Evolutionary conservation across 2,113 vertebrate species (phyloP).

Genomic region (Hepsetus odoe): DNA sequence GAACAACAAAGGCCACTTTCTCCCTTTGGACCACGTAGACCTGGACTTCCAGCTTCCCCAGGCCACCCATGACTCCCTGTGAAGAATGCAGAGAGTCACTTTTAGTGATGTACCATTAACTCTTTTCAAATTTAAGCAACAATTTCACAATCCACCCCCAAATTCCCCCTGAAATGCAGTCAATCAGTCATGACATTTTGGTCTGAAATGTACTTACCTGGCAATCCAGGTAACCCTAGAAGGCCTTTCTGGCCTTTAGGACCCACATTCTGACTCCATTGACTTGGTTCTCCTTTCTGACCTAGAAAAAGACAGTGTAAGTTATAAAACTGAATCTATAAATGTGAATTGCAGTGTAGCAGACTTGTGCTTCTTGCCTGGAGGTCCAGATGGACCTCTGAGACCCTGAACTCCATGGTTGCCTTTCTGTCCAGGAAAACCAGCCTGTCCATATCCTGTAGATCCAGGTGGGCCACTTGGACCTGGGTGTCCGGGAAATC

Average conservation of each 20-base stretch:
- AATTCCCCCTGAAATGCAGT: no score
- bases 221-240: conserved; percentile 51
- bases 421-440: conserved; percentile 62
- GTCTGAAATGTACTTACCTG: conserved; percentile 68
- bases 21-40: conserved; percentile 83
- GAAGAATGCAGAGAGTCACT: neutral
- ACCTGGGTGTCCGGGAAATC: conserved; percentile 42
- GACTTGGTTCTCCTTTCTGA: conserved; percentile 61
- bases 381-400: conserved; percentile 56
- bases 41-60: conserved; percentile 79
- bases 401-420: conserved; percentile 51
- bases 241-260: conserved; percentile 31
- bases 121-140: no score
- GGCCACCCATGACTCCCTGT: conserved; percentile 56
- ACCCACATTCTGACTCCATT: conserved; percentile 26
- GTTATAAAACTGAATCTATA: neutral
- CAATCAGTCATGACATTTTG: no score
- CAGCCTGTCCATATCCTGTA: conserved; percentile 50
- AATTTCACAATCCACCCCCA: no score
- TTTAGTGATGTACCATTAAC: no score
- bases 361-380: conserved; percentile 56
- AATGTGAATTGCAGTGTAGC: neutral
- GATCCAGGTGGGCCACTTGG: conserved; percentile 2
- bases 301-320: conserved; percentile 49
- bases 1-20: conserved; percentile 74